A percentile compares a stretch with the other conserved stretches of the same genome.
phyloP scores from a whole-genome alignment of 2,888 invertebrate genomes.

The Macaria notata region DNA sequence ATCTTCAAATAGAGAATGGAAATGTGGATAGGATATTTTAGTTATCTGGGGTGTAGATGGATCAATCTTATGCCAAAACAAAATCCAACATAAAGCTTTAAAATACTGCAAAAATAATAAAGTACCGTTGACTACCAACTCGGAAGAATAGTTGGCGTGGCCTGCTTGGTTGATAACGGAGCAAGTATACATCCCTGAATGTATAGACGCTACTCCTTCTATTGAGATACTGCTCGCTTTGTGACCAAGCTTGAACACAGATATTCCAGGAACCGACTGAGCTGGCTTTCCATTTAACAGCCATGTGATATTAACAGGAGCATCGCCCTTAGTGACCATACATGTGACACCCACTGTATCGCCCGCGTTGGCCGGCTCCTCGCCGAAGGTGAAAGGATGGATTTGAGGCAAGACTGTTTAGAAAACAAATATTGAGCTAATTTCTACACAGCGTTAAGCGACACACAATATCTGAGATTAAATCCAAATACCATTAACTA shows the following conservation, averaged over 20 bases:
- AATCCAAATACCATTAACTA: slow-evolving; percentile 85
- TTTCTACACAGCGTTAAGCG: not conserved
- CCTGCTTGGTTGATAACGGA: slow-evolving; percentile 87
- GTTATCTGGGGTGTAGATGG: too few relatives aligned
- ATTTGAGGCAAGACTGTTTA: slow-evolving; percentile 87
- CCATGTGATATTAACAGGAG: slow-evolving; percentile 90
- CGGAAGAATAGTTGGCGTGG: slow-evolving; percentile 83
- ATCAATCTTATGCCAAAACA: slow-evolving; percentile 7
- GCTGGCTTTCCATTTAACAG: slow-evolving; percentile 85
- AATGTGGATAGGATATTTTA: too few relatives aligned
- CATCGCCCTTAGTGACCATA: slow-evolving; percentile 90
- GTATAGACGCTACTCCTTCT: slow-evolving; percentile 87
- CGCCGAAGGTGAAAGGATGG: slow-evolving; percentile 89
- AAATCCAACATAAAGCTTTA: slow-evolving; percentile 26
- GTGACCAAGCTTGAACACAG: slow-evolving; percentile 83
- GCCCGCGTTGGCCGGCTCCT: slow-evolving; percentile 89
- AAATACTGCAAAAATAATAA: slow-evolving; percentile 20
- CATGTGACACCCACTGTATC: slow-evolving; percentile 89
- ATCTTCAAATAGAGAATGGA: too few relatives aligned
- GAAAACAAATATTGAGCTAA: slow-evolving; percentile 1
- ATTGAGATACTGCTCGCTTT: slow-evolving; percentile 87
- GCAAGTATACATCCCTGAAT: slow-evolving; percentile 90
- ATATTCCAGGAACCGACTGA: slow-evolving; percentile 77
- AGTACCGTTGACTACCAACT: slow-evolving; percentile 88
- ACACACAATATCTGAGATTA: not conserved